These are phyloP conservation scores for Holocentrus rufus DNA, from an alignment of 2,797 vertebrate species.

Conservation along the genomic window DNA sequence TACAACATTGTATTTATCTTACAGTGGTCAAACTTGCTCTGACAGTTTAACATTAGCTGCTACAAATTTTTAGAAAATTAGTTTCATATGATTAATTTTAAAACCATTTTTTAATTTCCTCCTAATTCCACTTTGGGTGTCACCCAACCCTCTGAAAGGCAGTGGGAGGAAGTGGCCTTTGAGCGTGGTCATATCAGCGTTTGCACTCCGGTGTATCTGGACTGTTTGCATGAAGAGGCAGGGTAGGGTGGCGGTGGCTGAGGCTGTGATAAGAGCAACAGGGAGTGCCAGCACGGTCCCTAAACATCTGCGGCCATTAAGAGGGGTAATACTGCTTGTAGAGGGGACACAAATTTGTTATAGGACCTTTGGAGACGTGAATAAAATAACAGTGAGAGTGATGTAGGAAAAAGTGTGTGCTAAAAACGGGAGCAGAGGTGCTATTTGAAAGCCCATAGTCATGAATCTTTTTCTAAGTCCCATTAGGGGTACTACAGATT, in stretches of 20 bases:
- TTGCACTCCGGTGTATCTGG: conserved; percentile 44
- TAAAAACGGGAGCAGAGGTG: too few species aligned
- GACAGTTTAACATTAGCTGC: too few species aligned
- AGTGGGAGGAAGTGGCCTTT: conserved; percentile 83
- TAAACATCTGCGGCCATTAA: conserved; percentile 18
- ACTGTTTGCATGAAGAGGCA: conserved; percentile 76
- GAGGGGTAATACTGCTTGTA: background rate
- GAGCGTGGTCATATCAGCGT: conserved; percentile 77
- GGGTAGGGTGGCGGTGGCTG: conserved; percentile 74
- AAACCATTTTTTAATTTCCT: background rate
- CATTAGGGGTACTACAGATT: too few species aligned
- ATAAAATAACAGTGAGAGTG: background rate
- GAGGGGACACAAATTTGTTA: background rate
- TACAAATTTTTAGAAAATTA: too few species aligned
- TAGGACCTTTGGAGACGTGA: too few species aligned
- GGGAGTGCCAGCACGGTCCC: conserved; percentile 65
- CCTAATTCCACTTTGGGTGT: background rate
- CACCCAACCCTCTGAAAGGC: conserved; percentile 23
- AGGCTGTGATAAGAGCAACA: conserved; percentile 70
- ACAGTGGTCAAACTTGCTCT: too few species aligned
- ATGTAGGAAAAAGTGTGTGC: background rate
- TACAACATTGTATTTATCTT: too few species aligned
- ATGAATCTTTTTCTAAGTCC: too few species aligned
- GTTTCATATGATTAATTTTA: too few species aligned
- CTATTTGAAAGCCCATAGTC: too few species aligned